These are phyloP conservation scores for Panthera leo DNA, from an alignment of 2,113 vertebrate species.

Conservation along the genomic window DNA sequence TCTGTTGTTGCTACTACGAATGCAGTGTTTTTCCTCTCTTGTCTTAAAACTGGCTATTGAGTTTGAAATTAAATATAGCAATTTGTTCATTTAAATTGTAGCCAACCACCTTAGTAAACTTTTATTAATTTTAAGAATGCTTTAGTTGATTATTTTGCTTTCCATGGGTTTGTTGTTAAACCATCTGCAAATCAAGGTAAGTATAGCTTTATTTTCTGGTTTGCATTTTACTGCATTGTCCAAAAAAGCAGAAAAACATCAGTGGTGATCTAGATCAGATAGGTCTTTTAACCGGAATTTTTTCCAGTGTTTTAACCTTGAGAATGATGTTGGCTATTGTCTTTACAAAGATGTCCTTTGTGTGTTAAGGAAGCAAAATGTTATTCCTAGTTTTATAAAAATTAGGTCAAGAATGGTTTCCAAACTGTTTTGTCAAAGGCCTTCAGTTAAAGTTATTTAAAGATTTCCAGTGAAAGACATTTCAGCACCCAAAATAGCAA, in stretches of 20 bases:
- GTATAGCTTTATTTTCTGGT: neutral
- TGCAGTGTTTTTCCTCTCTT: neutral
- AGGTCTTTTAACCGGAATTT: neutral
- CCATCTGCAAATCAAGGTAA: neutral
- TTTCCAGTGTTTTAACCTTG: neutral
- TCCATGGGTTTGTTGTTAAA: slow-evolving; percentile 2
- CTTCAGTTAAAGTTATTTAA: neutral
- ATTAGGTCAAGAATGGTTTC: neutral
- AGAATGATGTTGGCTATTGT: neutral
- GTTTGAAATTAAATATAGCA: neutral
- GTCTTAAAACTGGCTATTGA: neutral
- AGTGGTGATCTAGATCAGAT: neutral
- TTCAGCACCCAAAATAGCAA: neutral
- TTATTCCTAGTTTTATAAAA: slow-evolving; percentile 31
- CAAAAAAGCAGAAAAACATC: neutral
- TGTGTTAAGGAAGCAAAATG: slow-evolving; percentile 17
- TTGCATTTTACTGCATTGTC: neutral
- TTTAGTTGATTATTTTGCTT: neutral
- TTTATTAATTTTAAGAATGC: neutral
- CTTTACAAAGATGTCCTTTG: neutral
- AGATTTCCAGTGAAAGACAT: neutral
- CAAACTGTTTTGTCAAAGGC: neutral
- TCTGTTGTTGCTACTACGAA: neutral
- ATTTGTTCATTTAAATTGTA: neutral
- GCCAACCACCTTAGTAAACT: neutral